phyloP scores from a whole-genome alignment of 2,113 vertebrate genomes.

The Choloepus hoffmanni region DNA sequence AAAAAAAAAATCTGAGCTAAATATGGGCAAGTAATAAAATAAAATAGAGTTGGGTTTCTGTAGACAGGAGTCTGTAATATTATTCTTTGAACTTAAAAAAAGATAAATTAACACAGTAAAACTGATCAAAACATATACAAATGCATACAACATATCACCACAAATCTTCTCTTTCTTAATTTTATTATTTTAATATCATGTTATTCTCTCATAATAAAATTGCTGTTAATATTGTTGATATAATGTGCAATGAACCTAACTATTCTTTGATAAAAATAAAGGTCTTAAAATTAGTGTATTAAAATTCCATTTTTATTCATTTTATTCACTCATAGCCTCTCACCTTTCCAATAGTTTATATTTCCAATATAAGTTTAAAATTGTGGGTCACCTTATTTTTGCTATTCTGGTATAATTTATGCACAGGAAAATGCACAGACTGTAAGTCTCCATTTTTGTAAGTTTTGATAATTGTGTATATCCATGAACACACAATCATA shows the following conservation, averaged over 20 bases:
- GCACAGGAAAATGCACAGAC: background rate
- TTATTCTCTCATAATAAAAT: background rate
- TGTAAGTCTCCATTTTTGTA: background rate
- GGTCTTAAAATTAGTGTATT: background rate
- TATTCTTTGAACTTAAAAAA: background rate
- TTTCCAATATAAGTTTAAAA: background rate
- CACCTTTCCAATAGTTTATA: background rate
- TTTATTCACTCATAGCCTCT: background rate
- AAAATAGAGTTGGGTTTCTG: background rate
- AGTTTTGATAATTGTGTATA: no score
- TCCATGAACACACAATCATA: no score
- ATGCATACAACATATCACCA: background rate
- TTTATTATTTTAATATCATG: background rate
- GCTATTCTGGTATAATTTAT: background rate
- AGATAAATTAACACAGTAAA: background rate
- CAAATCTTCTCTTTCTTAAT: background rate
- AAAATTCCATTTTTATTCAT: background rate
- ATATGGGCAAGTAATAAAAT: background rate
- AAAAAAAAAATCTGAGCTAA: background rate
- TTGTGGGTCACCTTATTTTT: background rate
- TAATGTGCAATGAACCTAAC: background rate
- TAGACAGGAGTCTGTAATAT: background rate
- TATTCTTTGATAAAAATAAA: background rate
- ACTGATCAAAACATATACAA: background rate
- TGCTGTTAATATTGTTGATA: background rate